Percentiles rank a stretch among this genome's conserved stretches.
Conservation (phyloP, 2,888 invertebrate species). For the Eristalis intricaria region DNA sequence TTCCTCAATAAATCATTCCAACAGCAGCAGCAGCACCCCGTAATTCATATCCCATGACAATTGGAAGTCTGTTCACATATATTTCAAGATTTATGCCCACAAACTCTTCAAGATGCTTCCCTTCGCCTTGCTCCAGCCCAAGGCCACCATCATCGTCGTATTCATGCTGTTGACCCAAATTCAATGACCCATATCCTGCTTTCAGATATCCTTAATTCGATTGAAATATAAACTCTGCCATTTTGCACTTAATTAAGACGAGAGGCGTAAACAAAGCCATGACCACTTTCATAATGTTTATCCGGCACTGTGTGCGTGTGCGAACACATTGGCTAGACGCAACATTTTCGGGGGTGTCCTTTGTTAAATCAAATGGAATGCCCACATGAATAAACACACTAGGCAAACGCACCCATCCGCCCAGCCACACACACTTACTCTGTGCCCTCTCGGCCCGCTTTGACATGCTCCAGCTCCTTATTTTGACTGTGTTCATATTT, state of each 20-base stretch:
- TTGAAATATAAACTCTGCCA: conserved; percentile 50
- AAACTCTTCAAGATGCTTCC: not conserved
- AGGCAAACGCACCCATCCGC: not conserved
- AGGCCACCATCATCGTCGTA: no score
- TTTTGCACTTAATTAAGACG: conserved; percentile 57
- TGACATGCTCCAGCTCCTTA: not conserved
- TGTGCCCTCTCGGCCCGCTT: no score
- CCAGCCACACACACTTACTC: no score
- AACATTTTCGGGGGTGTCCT: conserved; percentile 32
- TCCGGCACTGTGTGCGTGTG: not conserved
- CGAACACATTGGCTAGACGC: conserved; percentile 29
- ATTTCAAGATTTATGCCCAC: not conserved
- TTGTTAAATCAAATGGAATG: conserved; percentile 50
- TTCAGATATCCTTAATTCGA: conserved; percentile 20
- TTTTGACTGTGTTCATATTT: conserved; percentile 35
- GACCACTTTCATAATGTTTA: conserved; percentile 22
- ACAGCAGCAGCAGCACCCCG: not conserved
- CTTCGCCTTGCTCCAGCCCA: not conserved
- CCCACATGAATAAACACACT: conserved; percentile 38
- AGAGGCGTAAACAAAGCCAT: conserved; percentile 35
- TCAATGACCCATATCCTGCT: conserved; percentile 31
- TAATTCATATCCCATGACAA: not conserved
- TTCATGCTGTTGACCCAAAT: conserved; percentile 18
- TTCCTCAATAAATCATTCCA: not conserved
- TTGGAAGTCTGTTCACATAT: not conserved